Evolutionary conservation across 2,113 vertebrate species (phyloP).

Genomic region (Etheostoma spectabile): DNA sequence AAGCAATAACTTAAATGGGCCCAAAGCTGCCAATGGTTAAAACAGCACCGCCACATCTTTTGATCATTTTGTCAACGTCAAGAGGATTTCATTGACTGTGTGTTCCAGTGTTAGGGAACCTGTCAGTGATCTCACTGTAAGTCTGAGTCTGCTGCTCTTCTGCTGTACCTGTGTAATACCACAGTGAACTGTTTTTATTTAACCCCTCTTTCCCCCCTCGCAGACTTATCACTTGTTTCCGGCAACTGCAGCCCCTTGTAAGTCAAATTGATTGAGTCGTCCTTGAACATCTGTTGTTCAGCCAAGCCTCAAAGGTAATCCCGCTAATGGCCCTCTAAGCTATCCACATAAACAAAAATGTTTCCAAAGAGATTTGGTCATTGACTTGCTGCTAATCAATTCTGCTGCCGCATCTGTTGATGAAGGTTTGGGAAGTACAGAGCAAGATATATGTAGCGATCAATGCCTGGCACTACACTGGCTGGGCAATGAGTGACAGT

Average conservation of each 20-base stretch:
- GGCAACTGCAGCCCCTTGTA: conserved; percentile 74
- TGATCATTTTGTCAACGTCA: conserved; percentile 28
- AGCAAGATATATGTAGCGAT: conserved; percentile 82
- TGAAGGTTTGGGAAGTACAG: conserved; percentile 81
- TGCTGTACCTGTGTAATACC: conserved; percentile 52
- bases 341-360: conserved; percentile 87
- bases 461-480: conserved; percentile 79
- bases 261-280: conserved; percentile 85
- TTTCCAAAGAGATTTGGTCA: conserved; percentile 85
- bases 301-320: conserved; percentile 87
- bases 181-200: conserved; percentile 50
- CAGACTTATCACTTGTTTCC: conserved; percentile 71
- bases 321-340: conserved; percentile 87
- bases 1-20: not conserved
- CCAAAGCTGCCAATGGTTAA: conserved; percentile 17
- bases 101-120: conserved; percentile 51
- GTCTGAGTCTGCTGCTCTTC: conserved; percentile 29
- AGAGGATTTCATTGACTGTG: conserved; percentile 30
- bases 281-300: conserved; percentile 86
- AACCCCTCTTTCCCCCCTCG: conserved; percentile 22
- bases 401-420: conserved; percentile 83
- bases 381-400: conserved; percentile 85
- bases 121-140: conserved; percentile 49
- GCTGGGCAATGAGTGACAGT: conserved; percentile 74
- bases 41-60: conserved; percentile 5